Percentiles rank a stretch among this genome's conserved stretches.
Conservation (phyloP, 64 coral and sea anemone genomes). For the Montipora foliosa region DNA sequence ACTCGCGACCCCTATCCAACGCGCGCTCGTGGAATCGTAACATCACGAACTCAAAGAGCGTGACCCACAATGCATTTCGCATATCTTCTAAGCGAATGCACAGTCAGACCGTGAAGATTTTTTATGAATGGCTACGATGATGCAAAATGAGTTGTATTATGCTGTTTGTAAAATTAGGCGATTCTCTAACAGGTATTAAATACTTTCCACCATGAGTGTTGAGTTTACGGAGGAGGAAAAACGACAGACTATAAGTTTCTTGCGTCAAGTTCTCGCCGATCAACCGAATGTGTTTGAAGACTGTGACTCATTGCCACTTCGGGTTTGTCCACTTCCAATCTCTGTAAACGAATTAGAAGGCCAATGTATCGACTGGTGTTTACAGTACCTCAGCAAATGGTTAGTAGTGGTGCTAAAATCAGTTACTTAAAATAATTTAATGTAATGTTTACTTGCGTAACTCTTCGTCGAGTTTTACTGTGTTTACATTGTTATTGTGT, state of each 20-base stretch:
- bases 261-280: conserved; percentile 60
- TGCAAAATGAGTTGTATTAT: not conserved
- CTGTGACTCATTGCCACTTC: conserved; percentile 65
- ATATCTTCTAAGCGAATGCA: not conserved
- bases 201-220: conserved; percentile 71
- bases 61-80: conserved; percentile 28
- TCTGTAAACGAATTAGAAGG: conserved; percentile 69
- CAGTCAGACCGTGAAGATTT: not conserved
- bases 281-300: conserved; percentile 52
- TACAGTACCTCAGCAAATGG: conserved; percentile 80
- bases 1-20: too few relatives aligned
- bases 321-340: conserved; percentile 64
- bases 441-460: not conserved
- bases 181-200: not conserved
- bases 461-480: not conserved
- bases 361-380: conserved; percentile 75
- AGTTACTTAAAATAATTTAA: conserved; percentile 8
- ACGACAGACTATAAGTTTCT: conserved; percentile 54
- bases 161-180: not conserved
- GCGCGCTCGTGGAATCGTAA: too few relatives aligned
- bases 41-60: too few relatives aligned
- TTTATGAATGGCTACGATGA: not conserved
- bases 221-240: conserved; percentile 79
- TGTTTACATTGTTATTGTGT: conserved; percentile 69
- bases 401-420: conserved; percentile 5